Conservation (phyloP, 2,797 vertebrate species). For the Pterois miles region DNA sequence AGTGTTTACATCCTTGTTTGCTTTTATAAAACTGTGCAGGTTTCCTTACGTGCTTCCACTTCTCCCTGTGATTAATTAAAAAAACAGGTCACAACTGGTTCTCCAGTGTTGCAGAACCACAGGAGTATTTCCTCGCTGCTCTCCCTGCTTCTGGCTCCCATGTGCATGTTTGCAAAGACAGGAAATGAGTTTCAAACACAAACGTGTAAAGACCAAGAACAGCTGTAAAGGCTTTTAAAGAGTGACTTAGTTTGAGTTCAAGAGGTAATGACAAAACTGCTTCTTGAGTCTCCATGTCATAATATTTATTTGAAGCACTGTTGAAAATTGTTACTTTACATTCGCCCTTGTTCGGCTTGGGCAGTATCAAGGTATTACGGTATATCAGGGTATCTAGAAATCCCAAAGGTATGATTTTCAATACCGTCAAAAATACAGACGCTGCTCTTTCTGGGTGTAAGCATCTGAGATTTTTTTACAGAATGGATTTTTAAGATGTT, state of each 20-base stretch:
- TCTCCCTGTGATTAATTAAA: neutral
- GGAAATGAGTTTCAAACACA: neutral
- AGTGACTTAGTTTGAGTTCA: neutral
- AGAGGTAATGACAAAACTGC: neutral
- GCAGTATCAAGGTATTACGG: too few relatives aligned
- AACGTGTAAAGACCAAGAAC: neutral
- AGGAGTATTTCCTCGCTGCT: neutral
- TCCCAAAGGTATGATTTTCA: too few relatives aligned
- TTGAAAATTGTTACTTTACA: neutral
- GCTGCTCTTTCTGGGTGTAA: too few relatives aligned
- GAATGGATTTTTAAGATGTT: too few relatives aligned
- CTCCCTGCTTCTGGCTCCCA: neutral
- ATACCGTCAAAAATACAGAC: too few relatives aligned
- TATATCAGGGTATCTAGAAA: too few relatives aligned
- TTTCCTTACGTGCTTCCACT: neutral
- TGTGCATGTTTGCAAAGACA: neutral
- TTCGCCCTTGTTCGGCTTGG: too few relatives aligned
- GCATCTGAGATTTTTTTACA: too few relatives aligned
- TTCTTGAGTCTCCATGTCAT: neutral
- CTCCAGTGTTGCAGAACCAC: neutral
- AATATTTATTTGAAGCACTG: neutral
- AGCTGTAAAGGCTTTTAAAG: neutral
- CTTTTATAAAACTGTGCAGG: too few relatives aligned
- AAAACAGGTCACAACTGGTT: neutral
- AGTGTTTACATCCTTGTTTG: constrained; percentile 29